A percentile compares a stretch with the other conserved stretches of the same genome.
Conservation (phyloP, 2,888 invertebrate genomes). For the Agonopterix alstromeriana region DNA sequence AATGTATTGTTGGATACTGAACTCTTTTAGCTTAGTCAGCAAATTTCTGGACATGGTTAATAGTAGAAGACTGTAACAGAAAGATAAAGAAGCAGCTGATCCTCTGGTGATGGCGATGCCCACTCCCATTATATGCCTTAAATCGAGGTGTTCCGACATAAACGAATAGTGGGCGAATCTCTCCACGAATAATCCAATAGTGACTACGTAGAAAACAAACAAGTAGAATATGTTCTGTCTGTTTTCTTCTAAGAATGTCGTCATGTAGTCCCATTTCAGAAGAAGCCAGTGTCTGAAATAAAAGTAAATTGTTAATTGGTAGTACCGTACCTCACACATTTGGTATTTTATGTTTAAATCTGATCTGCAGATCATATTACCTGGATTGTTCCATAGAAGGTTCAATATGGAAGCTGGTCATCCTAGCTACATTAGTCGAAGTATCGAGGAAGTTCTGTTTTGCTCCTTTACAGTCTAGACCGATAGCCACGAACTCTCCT, state of each 20-base stretch:
- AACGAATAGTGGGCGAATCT: constrained; percentile 97
- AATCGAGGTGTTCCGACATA: constrained; percentile 96
- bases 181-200: constrained; percentile 95
- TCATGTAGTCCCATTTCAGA: constrained; percentile 90
- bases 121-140: constrained; percentile 97
- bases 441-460: constrained; percentile 97
- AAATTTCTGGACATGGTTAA: constrained; percentile 96
- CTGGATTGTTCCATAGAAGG: constrained; percentile 83
- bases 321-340: not conserved
- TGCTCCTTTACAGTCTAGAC: constrained; percentile 95
- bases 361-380: constrained; percentile 22
- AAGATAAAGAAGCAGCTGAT: constrained; percentile 94
- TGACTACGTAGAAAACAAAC: constrained; percentile 96
- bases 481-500: constrained; percentile 96
- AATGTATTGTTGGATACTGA: constrained; percentile 94
- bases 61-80: constrained; percentile 93
- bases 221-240: constrained; percentile 97
- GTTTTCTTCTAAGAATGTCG: constrained; percentile 96
- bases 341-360: no score
- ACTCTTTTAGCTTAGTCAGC: constrained; percentile 94
- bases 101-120: constrained; percentile 97
- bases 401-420: constrained; percentile 96
- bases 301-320: constrained; percentile 1
- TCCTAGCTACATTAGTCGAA: constrained; percentile 95
- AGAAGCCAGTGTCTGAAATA: constrained; percentile 79